Evolutionary conservation across 2,888 invertebrate genomes (phyloP).

Genomic region (Rhabditoides inermis): DNA sequence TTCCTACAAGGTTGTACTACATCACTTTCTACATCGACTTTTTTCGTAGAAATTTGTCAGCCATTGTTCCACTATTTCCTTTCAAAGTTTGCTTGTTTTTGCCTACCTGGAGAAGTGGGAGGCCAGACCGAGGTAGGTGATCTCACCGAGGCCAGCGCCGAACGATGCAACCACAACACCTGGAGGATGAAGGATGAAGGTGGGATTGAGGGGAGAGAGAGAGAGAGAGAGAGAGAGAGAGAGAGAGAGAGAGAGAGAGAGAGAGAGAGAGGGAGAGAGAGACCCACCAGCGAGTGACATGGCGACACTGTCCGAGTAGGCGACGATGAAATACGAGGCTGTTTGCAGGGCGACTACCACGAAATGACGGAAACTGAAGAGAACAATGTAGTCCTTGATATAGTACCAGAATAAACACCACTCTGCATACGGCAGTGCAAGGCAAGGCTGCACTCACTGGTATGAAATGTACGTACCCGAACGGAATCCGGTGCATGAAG

Average conservation of each 20-base stretch:
- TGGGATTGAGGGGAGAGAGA: slow-evolving; percentile 5
- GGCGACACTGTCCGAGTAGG: slow-evolving; percentile 37
- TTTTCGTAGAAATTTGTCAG: too few relatives aligned
- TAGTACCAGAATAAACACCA: too few relatives aligned
- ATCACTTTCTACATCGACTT: too few relatives aligned
- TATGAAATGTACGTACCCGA: slow-evolving; percentile 47
- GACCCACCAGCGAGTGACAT: slow-evolving; percentile 21
- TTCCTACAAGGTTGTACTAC: neutral
- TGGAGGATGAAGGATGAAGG: too few relatives aligned
- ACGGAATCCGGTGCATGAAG: slow-evolving; percentile 55
- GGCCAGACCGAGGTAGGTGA: slow-evolving; percentile 68
- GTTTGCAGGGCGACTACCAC: slow-evolving; percentile 39
- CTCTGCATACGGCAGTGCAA: too few relatives aligned
- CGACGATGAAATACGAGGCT: slow-evolving; percentile 46
- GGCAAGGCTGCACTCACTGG: too few relatives aligned
- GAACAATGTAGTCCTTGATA: too few relatives aligned
- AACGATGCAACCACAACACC: slow-evolving; percentile 69
- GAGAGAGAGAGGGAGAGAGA: slow-evolving; percentile 5
- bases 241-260: slow-evolving; percentile 6
- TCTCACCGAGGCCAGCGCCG: slow-evolving; percentile 72
- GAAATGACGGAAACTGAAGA: slow-evolving; percentile 37
- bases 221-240: slow-evolving; percentile 3
- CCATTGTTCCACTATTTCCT: too few relatives aligned
- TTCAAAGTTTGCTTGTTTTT: too few relatives aligned
- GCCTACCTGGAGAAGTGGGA: slow-evolving; percentile 64